Evolutionary conservation across 2,888 invertebrate species (phyloP).

Genomic region (Eucriotettix oculatus): DNA sequence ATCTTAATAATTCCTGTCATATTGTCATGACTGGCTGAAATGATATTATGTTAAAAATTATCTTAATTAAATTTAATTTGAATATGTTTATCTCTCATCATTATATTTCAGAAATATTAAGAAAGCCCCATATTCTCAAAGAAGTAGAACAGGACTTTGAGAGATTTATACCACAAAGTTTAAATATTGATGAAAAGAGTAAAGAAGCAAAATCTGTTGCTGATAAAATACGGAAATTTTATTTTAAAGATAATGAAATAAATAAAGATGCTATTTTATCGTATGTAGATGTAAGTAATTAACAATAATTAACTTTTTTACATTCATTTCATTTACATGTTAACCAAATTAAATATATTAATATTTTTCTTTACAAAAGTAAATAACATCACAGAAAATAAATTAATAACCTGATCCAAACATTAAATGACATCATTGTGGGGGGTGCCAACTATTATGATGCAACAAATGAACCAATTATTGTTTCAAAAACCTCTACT

Average conservation of each 20-base stretch:
- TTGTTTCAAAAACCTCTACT: no score
- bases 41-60: no score
- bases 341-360: no score
- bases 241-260: background rate
- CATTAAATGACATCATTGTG: no score
- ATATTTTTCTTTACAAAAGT: no score
- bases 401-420: no score
- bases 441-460: no score
- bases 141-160: conserved; percentile 13
- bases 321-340: background rate
- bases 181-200: background rate
- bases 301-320: background rate
- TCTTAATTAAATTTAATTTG: background rate
- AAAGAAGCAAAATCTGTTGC: background rate
- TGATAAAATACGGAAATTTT: background rate
- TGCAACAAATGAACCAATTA: no score
- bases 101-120: conserved; percentile 15
- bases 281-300: background rate
- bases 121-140: background rate
- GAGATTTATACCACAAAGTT: conserved; percentile 6
- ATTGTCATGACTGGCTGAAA: background rate
- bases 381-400: no score
- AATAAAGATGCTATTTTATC: background rate
- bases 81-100: conserved; percentile 6
- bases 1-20: conserved; percentile 4